Evolutionary conservation across 2,888 invertebrate species (phyloP).

Genomic region (Coleophora flavipennella): DNA sequence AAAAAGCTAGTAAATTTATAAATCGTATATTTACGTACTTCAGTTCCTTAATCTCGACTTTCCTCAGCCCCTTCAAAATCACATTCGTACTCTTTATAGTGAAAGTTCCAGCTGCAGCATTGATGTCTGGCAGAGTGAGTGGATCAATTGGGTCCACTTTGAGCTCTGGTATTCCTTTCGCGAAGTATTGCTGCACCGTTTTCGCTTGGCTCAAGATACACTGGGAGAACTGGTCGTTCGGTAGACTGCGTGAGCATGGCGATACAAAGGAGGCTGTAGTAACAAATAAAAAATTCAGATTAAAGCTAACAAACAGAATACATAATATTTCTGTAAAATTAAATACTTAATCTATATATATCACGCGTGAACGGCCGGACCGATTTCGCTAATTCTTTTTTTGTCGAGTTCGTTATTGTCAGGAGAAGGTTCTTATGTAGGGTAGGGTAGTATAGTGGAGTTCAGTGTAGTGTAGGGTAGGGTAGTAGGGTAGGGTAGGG

Average conservation of each 20-base stretch:
- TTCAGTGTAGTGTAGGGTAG: too few relatives aligned
- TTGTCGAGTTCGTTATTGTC: too few relatives aligned
- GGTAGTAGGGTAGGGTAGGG: too few relatives aligned
- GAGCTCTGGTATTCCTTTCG: slow-evolving; percentile 16
- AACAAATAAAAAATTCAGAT: not conserved
- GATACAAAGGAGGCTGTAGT: slow-evolving; percentile 15
- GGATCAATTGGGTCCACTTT: slow-evolving; percentile 17
- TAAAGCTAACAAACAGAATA: too few relatives aligned
- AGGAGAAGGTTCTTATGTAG: too few relatives aligned
- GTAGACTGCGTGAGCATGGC: slow-evolving; percentile 13
- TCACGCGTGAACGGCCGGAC: too few relatives aligned
- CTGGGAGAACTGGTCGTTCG: slow-evolving; percentile 10
- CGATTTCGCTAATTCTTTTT: too few relatives aligned
- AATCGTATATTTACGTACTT: too few relatives aligned
- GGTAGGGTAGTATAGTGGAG: too few relatives aligned
- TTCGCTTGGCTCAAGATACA: slow-evolving; percentile 15
- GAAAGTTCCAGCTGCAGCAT: slow-evolving; percentile 15
- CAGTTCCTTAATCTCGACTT: slow-evolving; percentile 16
- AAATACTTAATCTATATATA: too few relatives aligned
- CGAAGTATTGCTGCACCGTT: slow-evolving; percentile 9
- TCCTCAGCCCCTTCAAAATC: slow-evolving; percentile 15
- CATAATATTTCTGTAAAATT: too few relatives aligned
- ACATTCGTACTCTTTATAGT: slow-evolving; percentile 16
- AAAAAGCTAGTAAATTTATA: too few relatives aligned
- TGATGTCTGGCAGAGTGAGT: slow-evolving; percentile 11